Evolutionary conservation across 2,888 invertebrate genomes (phyloP).

Genomic region (Pristionchus mayeri): DNA sequence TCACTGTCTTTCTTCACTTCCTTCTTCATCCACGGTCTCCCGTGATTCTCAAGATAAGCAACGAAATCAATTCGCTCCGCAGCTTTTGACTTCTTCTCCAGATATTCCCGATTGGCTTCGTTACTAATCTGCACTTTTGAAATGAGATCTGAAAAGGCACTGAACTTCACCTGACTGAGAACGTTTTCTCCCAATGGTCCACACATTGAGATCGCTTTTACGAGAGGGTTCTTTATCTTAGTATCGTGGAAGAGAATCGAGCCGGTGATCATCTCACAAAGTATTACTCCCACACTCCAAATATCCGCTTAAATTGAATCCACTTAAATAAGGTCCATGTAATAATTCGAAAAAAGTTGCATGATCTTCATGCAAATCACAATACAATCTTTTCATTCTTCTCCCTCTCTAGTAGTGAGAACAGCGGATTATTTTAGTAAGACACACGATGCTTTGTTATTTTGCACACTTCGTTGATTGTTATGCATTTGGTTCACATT

Average conservation of each 20-base stretch:
- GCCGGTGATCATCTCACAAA: constrained; percentile 11
- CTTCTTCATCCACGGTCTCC: not conserved
- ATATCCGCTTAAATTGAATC: constrained; percentile 5
- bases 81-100: not conserved
- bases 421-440: too few relatives aligned
- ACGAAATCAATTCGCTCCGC: not conserved
- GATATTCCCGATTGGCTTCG: not conserved
- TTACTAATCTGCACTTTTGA: not conserved
- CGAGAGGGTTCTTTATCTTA: not conserved
- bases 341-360: not conserved
- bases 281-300: constrained; percentile 1
- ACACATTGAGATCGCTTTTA: not conserved
- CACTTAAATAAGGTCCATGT: not conserved
- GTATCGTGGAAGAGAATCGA: not conserved
- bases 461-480: too few relatives aligned
- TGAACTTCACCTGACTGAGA: not conserved
- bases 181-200: not conserved
- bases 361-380: too few relatives aligned
- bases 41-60: not conserved
- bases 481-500: too few relatives aligned
- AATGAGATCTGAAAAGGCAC: not conserved
- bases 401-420: too few relatives aligned
- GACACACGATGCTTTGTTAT: too few relatives aligned
- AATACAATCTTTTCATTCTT: too few relatives aligned
- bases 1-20: not conserved